A percentile compares a stretch with the other conserved stretches of the same genome.
phyloP scores from a whole-genome alignment of 2,888 invertebrate species.

The Oscheius onirici region DNA sequence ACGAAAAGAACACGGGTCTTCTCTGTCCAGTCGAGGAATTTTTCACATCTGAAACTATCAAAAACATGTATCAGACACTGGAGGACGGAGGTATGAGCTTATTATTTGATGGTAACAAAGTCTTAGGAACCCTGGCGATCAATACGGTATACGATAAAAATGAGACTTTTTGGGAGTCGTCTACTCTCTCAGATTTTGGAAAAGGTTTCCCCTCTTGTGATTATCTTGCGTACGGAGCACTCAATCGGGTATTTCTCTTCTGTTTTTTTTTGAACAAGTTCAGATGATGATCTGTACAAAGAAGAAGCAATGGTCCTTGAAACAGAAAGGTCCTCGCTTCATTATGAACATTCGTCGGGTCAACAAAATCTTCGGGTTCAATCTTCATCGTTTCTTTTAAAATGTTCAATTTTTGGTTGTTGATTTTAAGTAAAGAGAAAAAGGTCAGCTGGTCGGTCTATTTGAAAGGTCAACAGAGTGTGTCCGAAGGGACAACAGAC shows the following conservation, averaged over 20 bases:
- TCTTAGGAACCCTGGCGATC: neutral
- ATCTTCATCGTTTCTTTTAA: slow-evolving; percentile 30
- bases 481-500: neutral
- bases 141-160: slow-evolving; percentile 2
- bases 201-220: slow-evolving; percentile 3
- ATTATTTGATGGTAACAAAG: too few relatives aligned
- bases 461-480: slow-evolving; percentile 21
- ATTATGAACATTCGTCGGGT: slow-evolving; percentile 31
- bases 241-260: too few relatives aligned
- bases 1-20: slow-evolving; percentile 29
- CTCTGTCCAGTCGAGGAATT: slow-evolving; percentile 37
- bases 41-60: slow-evolving; percentile 10
- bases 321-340: slow-evolving; percentile 29
- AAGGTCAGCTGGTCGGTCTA: neutral
- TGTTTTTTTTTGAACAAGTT: too few relatives aligned
- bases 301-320: slow-evolving; percentile 37
- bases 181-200: neutral
- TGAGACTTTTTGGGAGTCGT: neutral
- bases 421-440: neutral
- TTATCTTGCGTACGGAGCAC: neutral
- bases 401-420: neutral
- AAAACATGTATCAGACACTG: slow-evolving; percentile 7
- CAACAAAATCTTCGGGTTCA: slow-evolving; percentile 46
- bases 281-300: slow-evolving; percentile 47
- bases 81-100: slow-evolving; percentile 6